Evolutionary conservation across 2,888 invertebrate genomes (phyloP).

Genomic region (Trachelus tabidus): DNA sequence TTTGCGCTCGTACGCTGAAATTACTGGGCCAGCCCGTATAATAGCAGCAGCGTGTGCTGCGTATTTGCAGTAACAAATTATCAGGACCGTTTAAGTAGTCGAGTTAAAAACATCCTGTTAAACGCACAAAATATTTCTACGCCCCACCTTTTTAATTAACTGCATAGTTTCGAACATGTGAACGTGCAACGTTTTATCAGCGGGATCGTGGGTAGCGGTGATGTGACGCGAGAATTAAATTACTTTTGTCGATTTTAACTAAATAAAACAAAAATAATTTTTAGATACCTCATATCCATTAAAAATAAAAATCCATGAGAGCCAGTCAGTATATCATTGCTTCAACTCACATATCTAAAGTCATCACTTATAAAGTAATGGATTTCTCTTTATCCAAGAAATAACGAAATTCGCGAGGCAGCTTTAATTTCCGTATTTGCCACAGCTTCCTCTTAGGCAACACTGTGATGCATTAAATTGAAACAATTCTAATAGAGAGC

Average conservation of each 20-base stretch:
- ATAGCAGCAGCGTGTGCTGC: not conserved
- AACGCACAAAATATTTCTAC: not conserved
- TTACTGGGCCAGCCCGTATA: not conserved
- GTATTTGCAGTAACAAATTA: not conserved
- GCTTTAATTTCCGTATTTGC: not conserved
- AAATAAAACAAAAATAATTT: not conserved
- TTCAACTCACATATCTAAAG: not conserved
- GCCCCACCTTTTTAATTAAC: not conserved
- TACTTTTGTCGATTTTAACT: not conserved
- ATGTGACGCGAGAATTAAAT: not conserved
- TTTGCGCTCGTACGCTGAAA: conserved; percentile 9
- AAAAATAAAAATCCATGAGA: not conserved
- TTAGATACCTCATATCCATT: not conserved
- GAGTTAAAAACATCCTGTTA: not conserved
- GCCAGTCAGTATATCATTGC: not conserved
- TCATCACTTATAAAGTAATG: too few relatives aligned
- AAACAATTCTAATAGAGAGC: not conserved
- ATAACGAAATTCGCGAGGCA: not conserved
- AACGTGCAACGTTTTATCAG: not conserved
- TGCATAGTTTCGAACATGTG: not conserved
- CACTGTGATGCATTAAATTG: not conserved
- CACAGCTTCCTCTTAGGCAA: not conserved
- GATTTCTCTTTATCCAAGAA: not conserved
- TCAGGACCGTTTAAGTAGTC: conserved; percentile 12
- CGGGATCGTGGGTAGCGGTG: not conserved